Evolutionary conservation across 1,140 invertebrate genomes (phyloP).

Genomic region (Tetraneura akinire): DNA sequence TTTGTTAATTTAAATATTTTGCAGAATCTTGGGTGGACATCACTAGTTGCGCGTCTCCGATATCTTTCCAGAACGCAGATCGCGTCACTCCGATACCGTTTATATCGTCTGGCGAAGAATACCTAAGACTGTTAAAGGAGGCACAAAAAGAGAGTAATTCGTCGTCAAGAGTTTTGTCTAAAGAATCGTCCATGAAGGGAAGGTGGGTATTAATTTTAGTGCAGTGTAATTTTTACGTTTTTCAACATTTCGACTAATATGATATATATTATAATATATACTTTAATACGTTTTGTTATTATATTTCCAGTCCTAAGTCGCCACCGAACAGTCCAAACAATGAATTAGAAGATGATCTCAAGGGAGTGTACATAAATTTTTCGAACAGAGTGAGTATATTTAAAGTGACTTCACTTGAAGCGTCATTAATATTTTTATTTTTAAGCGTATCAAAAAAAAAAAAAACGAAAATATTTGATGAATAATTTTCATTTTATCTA

Average conservation of each 20-base stretch:
- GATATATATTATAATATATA: background rate
- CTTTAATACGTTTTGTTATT: constrained; percentile 38
- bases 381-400: constrained; percentile 62
- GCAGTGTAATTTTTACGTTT: background rate
- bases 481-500: too few species aligned
- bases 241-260: background rate
- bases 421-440: too few species aligned
- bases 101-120: constrained; percentile 70
- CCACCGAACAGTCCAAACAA: constrained; percentile 87
- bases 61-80: constrained; percentile 60
- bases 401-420: too few species aligned
- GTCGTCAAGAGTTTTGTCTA: constrained; percentile 77
- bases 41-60: constrained; percentile 61
- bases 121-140: constrained; percentile 78
- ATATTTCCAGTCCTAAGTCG: constrained; percentile 76
- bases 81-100: constrained; percentile 70
- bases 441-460: too few species aligned
- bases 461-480: too few species aligned
- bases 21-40: constrained; percentile 87
- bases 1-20: constrained; percentile 38
- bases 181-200: constrained; percentile 70
- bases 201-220: constrained; percentile 53
- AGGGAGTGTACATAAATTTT: constrained; percentile 80
- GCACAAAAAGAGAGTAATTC: constrained; percentile 84
- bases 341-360: constrained; percentile 76